Evolutionary conservation across 2,113 vertebrate species (phyloP).

Genomic region (Malurus melanocephalus): DNA sequence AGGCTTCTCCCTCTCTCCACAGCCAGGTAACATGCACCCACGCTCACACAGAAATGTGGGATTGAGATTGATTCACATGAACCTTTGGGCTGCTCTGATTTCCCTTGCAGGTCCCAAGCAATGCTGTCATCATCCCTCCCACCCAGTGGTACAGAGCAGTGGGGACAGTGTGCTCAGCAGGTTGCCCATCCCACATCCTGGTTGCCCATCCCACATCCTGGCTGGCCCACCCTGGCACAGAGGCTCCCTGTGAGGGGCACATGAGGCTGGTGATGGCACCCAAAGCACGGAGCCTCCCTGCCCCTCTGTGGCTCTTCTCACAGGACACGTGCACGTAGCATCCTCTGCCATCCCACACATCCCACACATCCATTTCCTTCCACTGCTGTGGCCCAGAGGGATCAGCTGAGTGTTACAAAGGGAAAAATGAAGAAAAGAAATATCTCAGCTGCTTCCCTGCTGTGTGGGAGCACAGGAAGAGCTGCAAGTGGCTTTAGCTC

Average conservation of each 20-base stretch:
- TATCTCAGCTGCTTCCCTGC: neutral
- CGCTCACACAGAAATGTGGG: neutral
- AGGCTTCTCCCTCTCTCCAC: neutral
- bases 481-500: neutral
- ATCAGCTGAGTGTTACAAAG: neutral
- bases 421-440: neutral
- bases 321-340: fast-evolving
- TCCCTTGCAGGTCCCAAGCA: fast-evolving
- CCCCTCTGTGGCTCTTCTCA: fast-evolving
- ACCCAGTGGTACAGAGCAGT: fast-evolving
- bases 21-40: neutral
- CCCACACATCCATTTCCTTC: neutral
- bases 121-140: neutral
- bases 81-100: neutral
- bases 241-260: neutral
- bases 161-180: fast-evolving
- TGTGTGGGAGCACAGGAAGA: neutral
- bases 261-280: fast-evolving
- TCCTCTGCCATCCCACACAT: neutral
- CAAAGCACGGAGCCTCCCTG: neutral
- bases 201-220: neutral
- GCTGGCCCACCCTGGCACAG: neutral
- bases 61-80: fast-evolving
- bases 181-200: neutral
- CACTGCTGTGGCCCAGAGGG: neutral